Evolutionary conservation across 2,113 vertebrate species (phyloP), one percentile per base, ranked within the genome.

Genomic region (Nymphicus hollandicus): DNA sequence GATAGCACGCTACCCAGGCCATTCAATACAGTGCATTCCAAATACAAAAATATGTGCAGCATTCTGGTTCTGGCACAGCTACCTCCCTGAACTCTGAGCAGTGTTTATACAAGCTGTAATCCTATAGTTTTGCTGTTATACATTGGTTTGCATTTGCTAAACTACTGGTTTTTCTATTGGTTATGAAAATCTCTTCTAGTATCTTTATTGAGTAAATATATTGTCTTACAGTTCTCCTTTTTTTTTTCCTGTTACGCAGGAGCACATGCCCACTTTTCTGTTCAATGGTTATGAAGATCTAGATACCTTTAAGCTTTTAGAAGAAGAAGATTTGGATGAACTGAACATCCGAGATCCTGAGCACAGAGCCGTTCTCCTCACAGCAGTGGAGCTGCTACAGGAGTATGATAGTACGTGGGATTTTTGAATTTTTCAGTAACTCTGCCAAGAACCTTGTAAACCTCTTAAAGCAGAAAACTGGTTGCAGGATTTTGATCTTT

Each of bases 251-350:
- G 37, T 50, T 27, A n/a, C 47, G 7, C 94, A 99, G 99, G 99
- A 99, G 91, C 99, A 99, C 97, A 99, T 99, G 99, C 99, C 99
- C 66, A 99, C 99, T 19, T 99, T 99, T 96, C 96, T 99, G 46
- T 99, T 99, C 96, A 99, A 99, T 55, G 99, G 99, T 27, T 99
- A 99, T 73, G 99, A 99, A 97, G 99, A 99, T 94, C 93, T 99
- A 96, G 99, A 99, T 96, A 99, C 99, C 9, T 99, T 99, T 96
- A 99, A 99, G 96, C 97, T 99, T 91, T 97, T 99, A 91, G 99
- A 99, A 81, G 99, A 99, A 92, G 99, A 99, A 95, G 99, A 99
- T 96, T 96, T 99, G 97, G 99, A 99, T 60, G 99, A 99, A 97
- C 97, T 99, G 86, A 99, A 99, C 78, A 99, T 99, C 96, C 98